These are phyloP conservation scores for Tolypeutes matacus DNA, from an alignment of 2,797 vertebrate genomes.

Conservation along the genomic window DNA sequence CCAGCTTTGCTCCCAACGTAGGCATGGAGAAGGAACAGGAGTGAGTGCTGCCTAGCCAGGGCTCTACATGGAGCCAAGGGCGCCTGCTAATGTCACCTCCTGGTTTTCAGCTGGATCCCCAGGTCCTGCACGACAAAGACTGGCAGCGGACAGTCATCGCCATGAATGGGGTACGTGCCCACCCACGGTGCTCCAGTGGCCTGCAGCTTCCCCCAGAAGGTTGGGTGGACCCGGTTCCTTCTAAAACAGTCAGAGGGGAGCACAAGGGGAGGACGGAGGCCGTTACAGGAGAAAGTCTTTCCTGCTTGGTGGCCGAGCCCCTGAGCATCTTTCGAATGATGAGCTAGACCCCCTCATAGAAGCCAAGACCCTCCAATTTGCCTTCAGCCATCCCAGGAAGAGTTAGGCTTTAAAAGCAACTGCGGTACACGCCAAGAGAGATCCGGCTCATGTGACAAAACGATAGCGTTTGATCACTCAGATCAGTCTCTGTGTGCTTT, in stretches of 20 bases:
- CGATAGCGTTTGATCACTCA: not conserved
- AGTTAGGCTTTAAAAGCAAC: not conserved
- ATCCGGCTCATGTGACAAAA: not conserved
- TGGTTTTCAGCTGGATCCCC: constrained; percentile 93
- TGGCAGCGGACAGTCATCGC: constrained; percentile 95
- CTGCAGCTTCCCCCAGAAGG: not conserved
- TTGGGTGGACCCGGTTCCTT: not conserved
- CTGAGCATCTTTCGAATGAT: too few species aligned
- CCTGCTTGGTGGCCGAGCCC: too few species aligned
- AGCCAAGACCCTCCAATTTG: not conserved
- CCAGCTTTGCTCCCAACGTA: accelerated
- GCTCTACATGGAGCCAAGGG: not conserved
- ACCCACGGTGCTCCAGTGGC: accelerated
- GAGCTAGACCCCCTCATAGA: not conserved
- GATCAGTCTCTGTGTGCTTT: not conserved
- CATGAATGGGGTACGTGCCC: constrained; percentile 93
- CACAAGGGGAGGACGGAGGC: not conserved
- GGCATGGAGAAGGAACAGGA: accelerated
- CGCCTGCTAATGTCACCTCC: not conserved
- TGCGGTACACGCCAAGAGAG: not conserved
- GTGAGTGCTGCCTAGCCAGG: accelerated
- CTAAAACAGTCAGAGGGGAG: not conserved
- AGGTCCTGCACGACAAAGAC: constrained; percentile 93
- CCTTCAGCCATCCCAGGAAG: not conserved
- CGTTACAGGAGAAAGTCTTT: too few species aligned